phyloP scores from a whole-genome alignment of 2,113 vertebrate genomes.

The Phodopus roborovskii region DNA sequence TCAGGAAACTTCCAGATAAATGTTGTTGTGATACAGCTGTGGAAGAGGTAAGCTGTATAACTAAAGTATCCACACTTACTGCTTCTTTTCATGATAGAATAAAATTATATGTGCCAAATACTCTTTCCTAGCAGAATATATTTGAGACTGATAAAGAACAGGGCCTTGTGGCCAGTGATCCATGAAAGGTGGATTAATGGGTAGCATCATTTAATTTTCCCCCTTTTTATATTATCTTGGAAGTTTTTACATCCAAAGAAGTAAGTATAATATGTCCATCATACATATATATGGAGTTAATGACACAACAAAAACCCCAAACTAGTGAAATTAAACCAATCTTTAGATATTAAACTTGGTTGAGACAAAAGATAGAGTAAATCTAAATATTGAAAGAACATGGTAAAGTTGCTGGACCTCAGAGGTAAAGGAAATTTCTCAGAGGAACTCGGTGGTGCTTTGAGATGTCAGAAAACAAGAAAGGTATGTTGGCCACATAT shows the following conservation, averaged over 20 bases:
- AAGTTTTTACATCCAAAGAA: not conserved
- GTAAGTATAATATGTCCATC: not conserved
- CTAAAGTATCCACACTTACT: not conserved
- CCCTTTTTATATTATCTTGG: too few relatives aligned
- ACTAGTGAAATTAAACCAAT: not conserved
- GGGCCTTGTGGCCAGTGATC: not conserved
- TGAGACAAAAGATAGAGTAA: slow-evolving; percentile 43
- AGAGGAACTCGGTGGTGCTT: too few relatives aligned
- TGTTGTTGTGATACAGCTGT: slow-evolving; percentile 6
- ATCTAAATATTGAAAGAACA: slow-evolving; percentile 11
- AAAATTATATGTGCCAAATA: not conserved
- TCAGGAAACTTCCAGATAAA: slow-evolving; percentile 7
- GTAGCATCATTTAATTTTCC: too few relatives aligned
- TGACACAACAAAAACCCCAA: not conserved
- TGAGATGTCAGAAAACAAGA: too few relatives aligned
- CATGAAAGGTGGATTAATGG: not conserved
- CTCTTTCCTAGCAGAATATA: slow-evolving; percentile 6
- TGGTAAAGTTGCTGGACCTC: not conserved
- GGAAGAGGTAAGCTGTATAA: not conserved
- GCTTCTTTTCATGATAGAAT: not conserved
- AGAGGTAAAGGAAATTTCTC: slow-evolving; percentile 1
- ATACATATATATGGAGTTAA: not conserved
- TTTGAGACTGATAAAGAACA: not conserved
- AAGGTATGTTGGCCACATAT: too few relatives aligned
- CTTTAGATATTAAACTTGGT: slow-evolving; percentile 20